Base-by-base conservation (phyloP, 2,797 vertebrate genomes). In the Coendou prehensilis region DNA sequence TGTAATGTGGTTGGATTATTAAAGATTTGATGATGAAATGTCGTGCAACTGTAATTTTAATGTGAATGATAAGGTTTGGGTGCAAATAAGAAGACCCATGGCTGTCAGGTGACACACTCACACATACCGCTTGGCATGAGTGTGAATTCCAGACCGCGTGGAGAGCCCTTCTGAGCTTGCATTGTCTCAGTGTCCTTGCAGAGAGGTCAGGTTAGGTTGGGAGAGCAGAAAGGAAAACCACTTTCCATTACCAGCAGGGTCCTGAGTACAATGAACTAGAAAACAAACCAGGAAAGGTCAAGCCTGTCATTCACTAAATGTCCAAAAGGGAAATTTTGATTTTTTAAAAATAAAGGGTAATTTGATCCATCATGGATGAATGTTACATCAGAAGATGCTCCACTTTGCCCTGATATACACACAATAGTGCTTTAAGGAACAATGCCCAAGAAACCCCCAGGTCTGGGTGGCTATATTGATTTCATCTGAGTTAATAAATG, bases 281-380 rank as follows among this genome's bases (percentile, higher is more conserved):
- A 90, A 83, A 63, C 91, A 73, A 57, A 57, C 95, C 22, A 2
- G 33, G 69, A 97, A 98, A 98, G 97, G 98, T 97, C 98, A 93
- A 69, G 54, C 94, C 98, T 98, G 98, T 96, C 98, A 98, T 82
- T 98, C 97, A 98, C 47, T 1, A 76, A 61, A 63, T 14, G 85
- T 97, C 93, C 96, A 75, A 97, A 97, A 96, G 94, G 93, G 87
- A 95, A 97, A 97, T 97, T 97, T 97, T 98, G 98, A 98, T 97
- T 97, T 97, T 71, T 92, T 95, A 87, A 26, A 96, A 98, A 97
- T 97, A 96, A 98, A 97, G 97, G 98, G 96, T 97, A 96, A 98
- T 98, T 97, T 98, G 97, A 98, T 96, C 96, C 87, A 81, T 52
- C 85, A 37, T 61, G 26, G 79, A 80, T 93, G 94, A 97, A 97